A percentile compares a stretch with the other conserved stretches of the same genome.
These are phyloP conservation scores for Ridgeia piscesae DNA, from an alignment of 1,140 invertebrate genomes.

Conservation along the genomic window DNA sequence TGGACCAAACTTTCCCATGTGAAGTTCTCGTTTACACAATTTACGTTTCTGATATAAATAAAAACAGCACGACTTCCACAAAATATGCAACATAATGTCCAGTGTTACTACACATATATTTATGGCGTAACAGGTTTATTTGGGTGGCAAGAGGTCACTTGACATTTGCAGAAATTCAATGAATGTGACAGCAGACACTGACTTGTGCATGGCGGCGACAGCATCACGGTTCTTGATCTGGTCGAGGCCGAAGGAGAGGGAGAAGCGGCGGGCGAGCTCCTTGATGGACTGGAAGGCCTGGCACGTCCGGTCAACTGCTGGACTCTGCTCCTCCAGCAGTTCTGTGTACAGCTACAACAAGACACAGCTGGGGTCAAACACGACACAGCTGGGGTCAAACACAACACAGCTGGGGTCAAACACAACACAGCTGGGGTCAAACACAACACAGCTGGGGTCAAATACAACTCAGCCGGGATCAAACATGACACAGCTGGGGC, in stretches of 20 bases:
- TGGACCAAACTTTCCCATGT: too few species aligned
- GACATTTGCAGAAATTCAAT: too few species aligned
- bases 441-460: too few species aligned
- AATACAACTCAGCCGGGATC: too few species aligned
- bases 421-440: not conserved
- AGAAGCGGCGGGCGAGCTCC: conserved; percentile 95
- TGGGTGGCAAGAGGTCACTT: too few species aligned
- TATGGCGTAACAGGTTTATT: too few species aligned
- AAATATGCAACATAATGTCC: too few species aligned
- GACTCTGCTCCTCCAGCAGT: conserved; percentile 64
- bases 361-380: not conserved
- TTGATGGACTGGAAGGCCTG: conserved; percentile 85
- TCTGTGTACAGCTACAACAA: conserved; percentile 71
- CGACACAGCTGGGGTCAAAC: not conserved
- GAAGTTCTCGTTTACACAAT: too few species aligned
- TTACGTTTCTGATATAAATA: not conserved
- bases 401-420: not conserved
- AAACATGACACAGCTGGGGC: too few species aligned
- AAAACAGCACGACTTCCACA: too few species aligned
- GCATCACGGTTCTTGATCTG: conserved; percentile 96
- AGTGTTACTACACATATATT: too few species aligned
- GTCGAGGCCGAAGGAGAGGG: conserved; percentile 95
- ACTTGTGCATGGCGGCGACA: conserved; percentile 86
- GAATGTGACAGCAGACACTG: too few species aligned
- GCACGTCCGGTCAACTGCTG: conserved; percentile 68